These are phyloP conservation scores for Latrodectus elegans DNA, from an alignment of 2,888 invertebrate genomes.

Conservation along the genomic window DNA sequence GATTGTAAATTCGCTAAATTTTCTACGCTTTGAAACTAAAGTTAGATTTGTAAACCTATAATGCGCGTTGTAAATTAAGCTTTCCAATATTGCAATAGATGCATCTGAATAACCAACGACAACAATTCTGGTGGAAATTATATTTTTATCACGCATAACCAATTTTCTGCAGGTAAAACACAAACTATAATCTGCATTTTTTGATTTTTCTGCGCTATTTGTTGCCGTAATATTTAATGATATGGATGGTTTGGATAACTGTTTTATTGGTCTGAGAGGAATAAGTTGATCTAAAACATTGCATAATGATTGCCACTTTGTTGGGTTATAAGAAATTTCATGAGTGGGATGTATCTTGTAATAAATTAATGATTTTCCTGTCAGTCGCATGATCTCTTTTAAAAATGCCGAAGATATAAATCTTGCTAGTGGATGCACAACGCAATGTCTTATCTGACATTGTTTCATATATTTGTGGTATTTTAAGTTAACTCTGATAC, in stretches of 20 bases:
- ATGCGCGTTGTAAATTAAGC: conserved; percentile 37
- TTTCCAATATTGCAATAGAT: conserved; percentile 44
- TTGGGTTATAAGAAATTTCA: conserved; percentile 18
- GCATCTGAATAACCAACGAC: conserved; percentile 38
- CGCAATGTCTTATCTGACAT: conserved; percentile 43
- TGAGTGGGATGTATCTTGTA: conserved; percentile 39
- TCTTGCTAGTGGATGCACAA: conserved; percentile 43
- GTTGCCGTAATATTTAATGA: not conserved
- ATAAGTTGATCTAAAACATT: conserved; percentile 42
- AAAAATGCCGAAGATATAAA: conserved; percentile 24
- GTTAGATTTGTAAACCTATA: conserved; percentile 49
- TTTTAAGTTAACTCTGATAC: conserved; percentile 7
- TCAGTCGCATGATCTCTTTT: conserved; percentile 40
- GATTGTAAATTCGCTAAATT: conserved; percentile 18
- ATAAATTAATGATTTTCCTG: conserved; percentile 35
- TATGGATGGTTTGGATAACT: not conserved
- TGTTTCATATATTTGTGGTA: conserved; percentile 33
- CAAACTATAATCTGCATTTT: conserved; percentile 23
- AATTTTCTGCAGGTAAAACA: conserved; percentile 32
- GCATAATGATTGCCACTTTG: conserved; percentile 53
- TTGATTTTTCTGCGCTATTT: not conserved
- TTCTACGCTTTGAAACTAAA: conserved; percentile 19
- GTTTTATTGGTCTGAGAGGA: conserved; percentile 19
- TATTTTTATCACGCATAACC: conserved; percentile 16
- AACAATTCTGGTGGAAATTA: conserved; percentile 43